phyloP scores from a whole-genome alignment of 2,113 vertebrate species.

The Rafetus swinhoei region DNA sequence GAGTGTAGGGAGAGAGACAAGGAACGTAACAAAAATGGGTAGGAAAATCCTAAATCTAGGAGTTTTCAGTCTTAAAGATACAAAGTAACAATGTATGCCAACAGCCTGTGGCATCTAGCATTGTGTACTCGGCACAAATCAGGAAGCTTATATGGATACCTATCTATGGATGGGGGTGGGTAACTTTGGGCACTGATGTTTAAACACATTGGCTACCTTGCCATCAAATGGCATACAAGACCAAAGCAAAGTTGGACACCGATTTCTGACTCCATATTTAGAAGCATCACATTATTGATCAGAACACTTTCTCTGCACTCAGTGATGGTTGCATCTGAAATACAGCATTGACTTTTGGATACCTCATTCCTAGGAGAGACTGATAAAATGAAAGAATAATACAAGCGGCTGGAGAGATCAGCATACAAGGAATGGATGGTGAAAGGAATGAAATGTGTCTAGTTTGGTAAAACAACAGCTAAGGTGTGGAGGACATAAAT shows the following conservation, averaged over 20 bases:
- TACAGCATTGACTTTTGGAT: neutral
- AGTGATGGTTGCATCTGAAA: neutral
- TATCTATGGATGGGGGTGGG: neutral
- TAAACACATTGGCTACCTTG: neutral
- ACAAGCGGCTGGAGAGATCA: neutral
- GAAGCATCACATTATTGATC: neutral
- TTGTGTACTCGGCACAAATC: neutral
- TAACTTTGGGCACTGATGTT: neutral
- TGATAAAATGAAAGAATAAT: neutral
- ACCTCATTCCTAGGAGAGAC: neutral
- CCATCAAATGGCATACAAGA: neutral
- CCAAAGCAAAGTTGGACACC: neutral
- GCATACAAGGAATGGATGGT: neutral
- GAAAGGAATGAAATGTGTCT: neutral
- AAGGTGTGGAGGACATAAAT: neutral
- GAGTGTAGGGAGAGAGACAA: too few relatives aligned
- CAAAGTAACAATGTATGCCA: neutral
- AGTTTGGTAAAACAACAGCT: neutral
- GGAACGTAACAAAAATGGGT: neutral
- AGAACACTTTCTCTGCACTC: neutral
- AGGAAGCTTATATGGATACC: neutral
- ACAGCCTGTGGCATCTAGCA: neutral
- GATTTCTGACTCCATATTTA: neutral
- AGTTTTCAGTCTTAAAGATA: neutral
- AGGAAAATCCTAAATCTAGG: neutral